These are phyloP conservation scores for Odontomyia ornata DNA, from an alignment of 2,888 invertebrate species.

Conservation along the genomic window DNA sequence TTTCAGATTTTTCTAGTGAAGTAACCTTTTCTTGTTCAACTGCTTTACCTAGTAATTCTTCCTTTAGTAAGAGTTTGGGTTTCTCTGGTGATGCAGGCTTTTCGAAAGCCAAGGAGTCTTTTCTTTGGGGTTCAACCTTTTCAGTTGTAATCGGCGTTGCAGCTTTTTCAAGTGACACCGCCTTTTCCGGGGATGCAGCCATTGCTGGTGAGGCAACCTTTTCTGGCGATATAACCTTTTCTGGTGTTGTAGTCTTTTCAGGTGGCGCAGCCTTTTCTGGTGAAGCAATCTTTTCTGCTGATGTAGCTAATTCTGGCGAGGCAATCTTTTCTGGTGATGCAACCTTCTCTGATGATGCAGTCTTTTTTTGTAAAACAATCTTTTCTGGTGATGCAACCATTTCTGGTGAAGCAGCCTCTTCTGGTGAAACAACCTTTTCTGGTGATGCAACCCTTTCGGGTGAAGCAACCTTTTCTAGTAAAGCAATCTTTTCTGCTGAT, in stretches of 20 bases:
- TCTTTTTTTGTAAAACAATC: neutral
- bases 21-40: neutral
- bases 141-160: neutral
- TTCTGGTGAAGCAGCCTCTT: neutral
- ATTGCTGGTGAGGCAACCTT: neutral
- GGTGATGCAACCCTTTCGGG: neutral
- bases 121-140: neutral
- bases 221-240: neutral
- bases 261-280: slow-evolving; percentile 28
- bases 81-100: slow-evolving; percentile 3
- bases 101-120: neutral
- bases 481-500: slow-evolving; percentile 57
- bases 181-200: neutral
- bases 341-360: neutral
- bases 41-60: no score
- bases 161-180: slow-evolving; percentile 49
- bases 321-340: neutral
- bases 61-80: neutral
- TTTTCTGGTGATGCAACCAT: neutral
- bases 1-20: neutral
- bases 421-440: slow-evolving; percentile 6
- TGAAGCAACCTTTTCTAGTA: neutral
- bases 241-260: slow-evolving; percentile 6
- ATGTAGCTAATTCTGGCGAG: neutral
- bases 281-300: slow-evolving; percentile 53